These are phyloP conservation scores for Samia ricini DNA, from an alignment of 1,140 invertebrate species.

Conservation along the genomic window DNA sequence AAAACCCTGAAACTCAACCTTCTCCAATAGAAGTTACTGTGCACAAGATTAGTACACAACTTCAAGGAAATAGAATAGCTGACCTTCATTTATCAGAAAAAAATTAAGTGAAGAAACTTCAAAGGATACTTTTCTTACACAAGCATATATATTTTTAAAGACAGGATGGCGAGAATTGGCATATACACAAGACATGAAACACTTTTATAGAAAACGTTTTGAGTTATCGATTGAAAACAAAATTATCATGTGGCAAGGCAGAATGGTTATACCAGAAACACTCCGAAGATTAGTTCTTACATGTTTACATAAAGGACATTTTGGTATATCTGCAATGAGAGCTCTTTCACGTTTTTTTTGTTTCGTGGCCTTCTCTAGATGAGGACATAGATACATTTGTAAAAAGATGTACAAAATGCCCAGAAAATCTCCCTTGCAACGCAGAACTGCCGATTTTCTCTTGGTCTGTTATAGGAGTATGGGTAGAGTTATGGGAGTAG, in stretches of 20 bases:
- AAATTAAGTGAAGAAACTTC: not conserved
- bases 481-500: no score
- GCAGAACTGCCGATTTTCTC: not conserved
- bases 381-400: constrained; percentile 5
- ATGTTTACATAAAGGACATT: not conserved
- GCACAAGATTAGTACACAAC: not conserved
- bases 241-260: constrained; percentile 1
- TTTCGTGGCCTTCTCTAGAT: constrained; percentile 5
- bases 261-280: not conserved
- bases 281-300: not conserved
- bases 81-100: not conserved
- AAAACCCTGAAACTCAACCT: constrained; percentile 1
- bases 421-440: not conserved
- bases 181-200: not conserved
- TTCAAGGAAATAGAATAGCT: not conserved
- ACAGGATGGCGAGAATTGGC: not conserved
- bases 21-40: not conserved
- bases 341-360: constrained; percentile 1
- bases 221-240: constrained; percentile 3
- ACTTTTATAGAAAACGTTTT: not conserved
- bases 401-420: constrained; percentile 2
- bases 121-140: not conserved
- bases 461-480: constrained; percentile 2
- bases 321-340: constrained; percentile 5
- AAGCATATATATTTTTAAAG: not conserved